Conservation (phyloP, 2,797 vertebrate genomes). For the Halcyon leucocephala region DNA sequence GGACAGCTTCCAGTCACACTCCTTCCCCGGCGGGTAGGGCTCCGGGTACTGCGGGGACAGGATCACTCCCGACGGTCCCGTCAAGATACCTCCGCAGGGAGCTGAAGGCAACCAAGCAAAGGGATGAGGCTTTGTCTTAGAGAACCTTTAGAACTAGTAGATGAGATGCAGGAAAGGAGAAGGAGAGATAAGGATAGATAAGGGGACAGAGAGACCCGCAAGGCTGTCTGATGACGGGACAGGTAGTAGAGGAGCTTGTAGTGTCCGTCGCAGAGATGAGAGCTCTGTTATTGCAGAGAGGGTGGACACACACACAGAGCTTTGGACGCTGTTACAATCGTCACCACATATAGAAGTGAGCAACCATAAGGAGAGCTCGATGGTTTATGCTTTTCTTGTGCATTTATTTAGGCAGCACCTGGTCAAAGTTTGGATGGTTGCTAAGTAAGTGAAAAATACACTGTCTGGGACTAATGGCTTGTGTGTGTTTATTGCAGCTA, state of each 20-base stretch:
- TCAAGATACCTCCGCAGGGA: slow-evolving; percentile 94
- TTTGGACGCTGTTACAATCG: neutral
- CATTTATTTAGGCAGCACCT: neutral
- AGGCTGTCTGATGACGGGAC: rapidly evolving
- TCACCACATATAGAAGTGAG: rapidly evolving
- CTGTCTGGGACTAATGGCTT: neutral
- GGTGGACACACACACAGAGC: neutral
- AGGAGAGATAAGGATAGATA: rapidly evolving
- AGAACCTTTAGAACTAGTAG: rapidly evolving
- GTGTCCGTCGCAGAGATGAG: neutral
- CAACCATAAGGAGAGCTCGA: neutral
- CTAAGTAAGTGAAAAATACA: neutral
- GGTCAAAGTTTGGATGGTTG: neutral
- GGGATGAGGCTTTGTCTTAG: neutral
- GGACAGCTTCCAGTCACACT: slow-evolving; percentile 94
- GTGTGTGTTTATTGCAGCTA: neutral
- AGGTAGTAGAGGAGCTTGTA: rapidly evolving
- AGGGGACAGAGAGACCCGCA: neutral
- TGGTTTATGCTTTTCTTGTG: neutral
- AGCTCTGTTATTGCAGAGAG: neutral
- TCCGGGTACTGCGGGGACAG: slow-evolving; percentile 96
- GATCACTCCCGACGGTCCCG: slow-evolving; percentile 91
- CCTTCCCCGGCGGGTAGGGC: slow-evolving; percentile 93
- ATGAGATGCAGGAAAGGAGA: neutral
- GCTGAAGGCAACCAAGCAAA: slow-evolving; percentile 77